Base-by-base conservation (phyloP, 2,113 vertebrate genomes). In the Datnioides undecimradiatus region DNA sequence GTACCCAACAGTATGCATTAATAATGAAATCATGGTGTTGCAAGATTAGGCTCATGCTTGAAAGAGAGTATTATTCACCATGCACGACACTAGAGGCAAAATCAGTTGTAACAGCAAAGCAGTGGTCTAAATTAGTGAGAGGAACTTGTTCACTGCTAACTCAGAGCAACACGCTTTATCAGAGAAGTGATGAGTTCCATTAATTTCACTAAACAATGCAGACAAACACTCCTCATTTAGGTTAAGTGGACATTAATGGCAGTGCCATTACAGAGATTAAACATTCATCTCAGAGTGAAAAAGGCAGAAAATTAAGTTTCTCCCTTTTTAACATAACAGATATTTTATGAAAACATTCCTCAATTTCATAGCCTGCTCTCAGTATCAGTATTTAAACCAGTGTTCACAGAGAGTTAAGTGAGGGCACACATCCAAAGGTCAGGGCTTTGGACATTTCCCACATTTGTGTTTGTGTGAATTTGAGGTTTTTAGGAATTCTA, bases 221-320 rank as follows among this genome's bases (percentile, higher is more conserved):
- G 70, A 79, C 79, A 88, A 76, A 88, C 72, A 63, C 21, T 65
- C 11, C 79, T 82, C 73, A 83, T 88, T 89, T 87, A 83, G 66
- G 74, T 83, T 87, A 91, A 91, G 87, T 84, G 74, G 84, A 88
- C 87, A 77, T 83, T 91, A 91, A 93, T 90, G 87, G 66, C 73
- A 72, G 79, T 63, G 79, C 75, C 77, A 90, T 85, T 90, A 87
- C 54, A 68, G 43, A 81, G 59, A 88, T 63, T 82, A 83, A 65
- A 75, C 55, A 77, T 88, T 84, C 65, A 84, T 86, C 57, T 84
- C 66, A 40, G 63, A 6, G 46, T 84, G 73, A 86, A 84, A 87
- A 81, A 79, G 86, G 77, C 85, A 89, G 78, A 88, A 86, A 80
- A 90, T 90, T 70, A 83, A 68, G 46, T 78, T 63, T 43, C 34